Evolutionary conservation across 2,888 invertebrate genomes (phyloP).

Genomic region (Seira sanloemensis): DNA sequence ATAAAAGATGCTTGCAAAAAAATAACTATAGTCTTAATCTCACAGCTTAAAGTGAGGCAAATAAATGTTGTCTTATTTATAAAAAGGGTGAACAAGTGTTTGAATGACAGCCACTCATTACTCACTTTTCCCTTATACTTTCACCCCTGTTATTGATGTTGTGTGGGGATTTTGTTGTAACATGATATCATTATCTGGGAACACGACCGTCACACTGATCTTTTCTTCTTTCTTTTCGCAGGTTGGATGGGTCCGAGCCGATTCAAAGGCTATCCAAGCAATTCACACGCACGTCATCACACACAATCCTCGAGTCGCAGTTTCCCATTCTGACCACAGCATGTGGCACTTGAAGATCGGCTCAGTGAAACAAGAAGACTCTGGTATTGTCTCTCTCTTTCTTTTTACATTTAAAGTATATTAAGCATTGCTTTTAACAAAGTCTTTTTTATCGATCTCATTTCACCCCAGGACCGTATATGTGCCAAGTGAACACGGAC

Average conservation of each 20-base stretch:
- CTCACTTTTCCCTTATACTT: neutral
- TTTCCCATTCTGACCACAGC: conserved; percentile 89
- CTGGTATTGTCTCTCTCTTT: too few species aligned
- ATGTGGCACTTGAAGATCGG: conserved; percentile 94
- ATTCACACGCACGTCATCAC: conserved; percentile 95
- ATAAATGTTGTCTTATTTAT: conserved; percentile 4
- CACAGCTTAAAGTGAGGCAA: neutral
- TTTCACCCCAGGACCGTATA: conserved; percentile 43
- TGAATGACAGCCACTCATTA: conserved; percentile 18
- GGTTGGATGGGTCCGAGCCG: conserved; percentile 96
- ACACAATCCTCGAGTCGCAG: conserved; percentile 90
- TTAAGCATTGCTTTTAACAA: too few species aligned
- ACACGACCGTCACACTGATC: neutral
- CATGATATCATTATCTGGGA: neutral
- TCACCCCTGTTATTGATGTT: conserved; percentile 19
- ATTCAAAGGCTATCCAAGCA: conserved; percentile 94
- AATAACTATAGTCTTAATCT: too few species aligned
- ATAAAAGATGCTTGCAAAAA: too few species aligned
- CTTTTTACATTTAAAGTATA: too few species aligned
- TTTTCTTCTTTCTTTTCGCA: conserved; percentile 75
- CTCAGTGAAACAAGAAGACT: conserved; percentile 88
- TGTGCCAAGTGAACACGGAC: conserved; percentile 86
- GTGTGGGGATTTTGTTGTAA: conserved; percentile 12
- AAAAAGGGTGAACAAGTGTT: conserved; percentile 6
- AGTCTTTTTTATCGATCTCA: too few species aligned